phyloP scores from a whole-genome alignment of 2,113 vertebrate genomes.

The Myrmecobius fasciatus region DNA sequence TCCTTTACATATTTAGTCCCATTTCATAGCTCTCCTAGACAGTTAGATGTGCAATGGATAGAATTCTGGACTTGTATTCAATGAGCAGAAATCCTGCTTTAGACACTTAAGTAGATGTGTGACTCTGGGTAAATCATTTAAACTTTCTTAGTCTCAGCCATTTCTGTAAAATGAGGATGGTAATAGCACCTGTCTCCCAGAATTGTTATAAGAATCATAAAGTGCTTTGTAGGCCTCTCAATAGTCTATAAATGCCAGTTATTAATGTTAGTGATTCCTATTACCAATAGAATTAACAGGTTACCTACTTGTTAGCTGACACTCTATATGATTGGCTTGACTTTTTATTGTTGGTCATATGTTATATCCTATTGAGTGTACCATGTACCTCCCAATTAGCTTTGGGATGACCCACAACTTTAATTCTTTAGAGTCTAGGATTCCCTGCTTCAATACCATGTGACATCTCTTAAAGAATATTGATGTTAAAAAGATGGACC shows the following conservation, averaged over 20 bases:
- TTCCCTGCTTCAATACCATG: not conserved
- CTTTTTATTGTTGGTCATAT: too few species aligned
- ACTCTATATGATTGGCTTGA: too few species aligned
- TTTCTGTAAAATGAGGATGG: not conserved
- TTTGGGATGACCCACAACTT: not conserved
- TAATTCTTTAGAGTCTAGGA: not conserved
- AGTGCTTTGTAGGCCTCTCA: not conserved
- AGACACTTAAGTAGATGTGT: not conserved
- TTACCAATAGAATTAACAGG: too few species aligned
- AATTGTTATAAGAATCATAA: not conserved
- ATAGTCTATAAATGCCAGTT: not conserved
- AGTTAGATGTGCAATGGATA: not conserved
- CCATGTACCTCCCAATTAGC: not conserved
- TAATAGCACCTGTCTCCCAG: not conserved
- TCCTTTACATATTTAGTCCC: not conserved
- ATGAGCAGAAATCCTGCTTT: not conserved
- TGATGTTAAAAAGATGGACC: not conserved
- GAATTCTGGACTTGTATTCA: not conserved
- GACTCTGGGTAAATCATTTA: not conserved
- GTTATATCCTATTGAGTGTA: too few species aligned
- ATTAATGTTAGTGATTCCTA: not conserved
- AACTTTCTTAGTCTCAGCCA: not conserved
- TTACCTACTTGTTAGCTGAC: not conserved
- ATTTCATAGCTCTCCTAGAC: not conserved
- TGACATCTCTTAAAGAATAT: not conserved